Evolutionary conservation across 1,140 invertebrate species (phyloP), one percentile per base, ranked within the genome.

Genomic region (Penaeus japonicus): DNA sequence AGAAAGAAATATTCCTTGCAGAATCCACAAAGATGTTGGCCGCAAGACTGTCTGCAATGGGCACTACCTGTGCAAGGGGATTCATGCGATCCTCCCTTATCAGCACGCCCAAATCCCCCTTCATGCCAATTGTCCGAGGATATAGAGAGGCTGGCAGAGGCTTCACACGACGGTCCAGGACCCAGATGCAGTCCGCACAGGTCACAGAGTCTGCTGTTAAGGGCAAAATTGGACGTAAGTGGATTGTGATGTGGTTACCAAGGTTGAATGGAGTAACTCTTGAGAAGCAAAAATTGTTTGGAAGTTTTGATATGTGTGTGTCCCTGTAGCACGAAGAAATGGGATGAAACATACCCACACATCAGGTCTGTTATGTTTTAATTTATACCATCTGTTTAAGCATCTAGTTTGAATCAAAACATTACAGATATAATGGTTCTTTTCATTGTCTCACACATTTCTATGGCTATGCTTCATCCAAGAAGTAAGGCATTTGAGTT

Each of bases 201-300:
- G 57, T 79, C 20, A 57, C 55, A 22, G 57, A 87, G 24, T 47
- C 70, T 55, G 30, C 57, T 39, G 53, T 53, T 18, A 87, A 80
- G 57, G 85, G 85, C 3, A 87, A 81, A 59, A 81, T 87, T 87
- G 85, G 85, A 47, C 77, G 85, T 87, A 53, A 87, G 85, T 87
- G 30, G 32, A 27, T 1, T 59, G 30, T n/a, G 0, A 32, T 59
- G 17, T 59, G 5, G 39, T 47, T 47, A 47, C 39, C 39, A 7
- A 47, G 47, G 10, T 47, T 47, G 47, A 15, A 12, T n/a, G n/a
- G n/a, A n/a, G n/a, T n/a, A n/a, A n/a, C n/a, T n/a, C n/a, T n/a
- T n/a, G n/a, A n/a, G n/a, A n/a, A n/a, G n/a, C n/a, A n/a, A n/a
- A n/a, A n/a, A n/a, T n/a, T n/a, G n/a, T 47, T 47, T 15, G 15